Evolutionary conservation across 2,888 invertebrate species (phyloP).

Genomic region (Drosophila nigricruria): DNA sequence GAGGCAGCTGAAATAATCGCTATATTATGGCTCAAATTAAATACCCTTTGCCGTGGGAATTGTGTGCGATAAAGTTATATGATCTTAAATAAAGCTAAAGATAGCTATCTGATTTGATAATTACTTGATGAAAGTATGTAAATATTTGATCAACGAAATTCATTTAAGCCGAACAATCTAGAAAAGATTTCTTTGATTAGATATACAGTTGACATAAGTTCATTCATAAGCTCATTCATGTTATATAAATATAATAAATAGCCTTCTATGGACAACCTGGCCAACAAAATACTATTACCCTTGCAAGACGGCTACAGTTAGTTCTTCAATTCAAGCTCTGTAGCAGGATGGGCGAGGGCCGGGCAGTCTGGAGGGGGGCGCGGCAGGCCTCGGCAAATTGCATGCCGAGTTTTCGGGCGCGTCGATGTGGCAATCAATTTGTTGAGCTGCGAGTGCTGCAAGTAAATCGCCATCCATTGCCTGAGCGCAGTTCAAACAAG

Average conservation of each 20-base stretch:
- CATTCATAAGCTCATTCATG: too few species aligned
- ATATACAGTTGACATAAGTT: too few species aligned
- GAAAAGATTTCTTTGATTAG: too few species aligned
- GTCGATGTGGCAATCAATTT: conserved; percentile 72
- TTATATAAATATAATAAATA: too few species aligned
- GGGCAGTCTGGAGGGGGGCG: too few species aligned
- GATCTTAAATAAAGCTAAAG: not conserved
- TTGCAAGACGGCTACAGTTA: not conserved
- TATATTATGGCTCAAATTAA: not conserved
- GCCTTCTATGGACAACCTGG: too few species aligned
- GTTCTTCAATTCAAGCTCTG: not conserved
- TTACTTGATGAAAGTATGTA: not conserved
- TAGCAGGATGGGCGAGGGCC: too few species aligned
- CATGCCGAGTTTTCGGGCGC: conserved; percentile 46
- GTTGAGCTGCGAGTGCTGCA: conserved; percentile 34
- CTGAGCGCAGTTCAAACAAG: conserved; percentile 22
- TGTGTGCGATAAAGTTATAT: conserved; percentile 1
- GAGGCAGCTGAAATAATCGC: not conserved
- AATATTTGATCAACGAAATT: not conserved
- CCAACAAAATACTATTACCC: not conserved
- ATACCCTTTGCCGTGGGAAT: conserved; percentile 20
- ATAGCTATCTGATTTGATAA: not conserved
- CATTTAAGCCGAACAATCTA: not conserved
- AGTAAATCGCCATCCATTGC: conserved; percentile 55
- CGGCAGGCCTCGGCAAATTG: conserved; percentile 42